Percentiles rank a stretch among this genome's conserved stretches.
These are phyloP conservation scores for Serranus cabrilla DNA, from an alignment of 2,797 vertebrate genomes.

Conservation along the genomic window DNA sequence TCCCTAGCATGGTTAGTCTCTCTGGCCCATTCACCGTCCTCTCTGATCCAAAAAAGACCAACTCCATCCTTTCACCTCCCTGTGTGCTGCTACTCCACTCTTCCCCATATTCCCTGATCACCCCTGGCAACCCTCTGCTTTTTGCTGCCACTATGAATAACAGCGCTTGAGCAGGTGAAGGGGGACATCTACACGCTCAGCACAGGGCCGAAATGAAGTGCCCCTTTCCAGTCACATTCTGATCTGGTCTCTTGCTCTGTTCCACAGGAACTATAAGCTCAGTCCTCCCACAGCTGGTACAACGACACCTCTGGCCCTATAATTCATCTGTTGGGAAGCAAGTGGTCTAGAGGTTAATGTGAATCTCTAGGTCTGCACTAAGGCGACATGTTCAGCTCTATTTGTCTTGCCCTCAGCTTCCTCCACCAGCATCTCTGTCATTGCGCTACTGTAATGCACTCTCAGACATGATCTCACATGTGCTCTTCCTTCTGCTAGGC, in stretches of 20 bases:
- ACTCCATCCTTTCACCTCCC: slow-evolving; percentile 71
- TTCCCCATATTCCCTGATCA: slow-evolving; percentile 49
- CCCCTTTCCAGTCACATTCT: slow-evolving; percentile 44
- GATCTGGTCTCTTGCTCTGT: slow-evolving; percentile 36
- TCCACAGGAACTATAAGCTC: slow-evolving; percentile 55
- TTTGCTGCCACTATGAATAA: slow-evolving; percentile 39
- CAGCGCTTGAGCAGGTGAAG: slow-evolving; percentile 54
- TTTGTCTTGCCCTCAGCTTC: slow-evolving; percentile 59
- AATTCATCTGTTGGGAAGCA: slow-evolving; percentile 78
- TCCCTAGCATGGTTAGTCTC: slow-evolving; percentile 66
- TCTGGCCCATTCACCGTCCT: slow-evolving; percentile 58
- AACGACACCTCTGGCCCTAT: slow-evolving; percentile 73
- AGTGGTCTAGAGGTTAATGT: slow-evolving; percentile 75
- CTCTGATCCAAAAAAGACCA: slow-evolving; percentile 74
- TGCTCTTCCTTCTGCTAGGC: slow-evolving; percentile 64
- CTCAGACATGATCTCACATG: slow-evolving; percentile 66
- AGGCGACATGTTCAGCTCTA: slow-evolving; percentile 55
- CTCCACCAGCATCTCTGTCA: slow-evolving; percentile 47
- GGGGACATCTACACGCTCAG: slow-evolving; percentile 45
- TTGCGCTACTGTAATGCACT: slow-evolving; percentile 38
- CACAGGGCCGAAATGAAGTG: slow-evolving; percentile 57
- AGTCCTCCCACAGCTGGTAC: slow-evolving; percentile 59
- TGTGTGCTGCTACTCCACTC: slow-evolving; percentile 40
- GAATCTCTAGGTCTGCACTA: slow-evolving; percentile 65
- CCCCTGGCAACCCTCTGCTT: slow-evolving; percentile 63